Conservation (phyloP, 1,140 invertebrate species). For the Drosophila setifemur region DNA sequence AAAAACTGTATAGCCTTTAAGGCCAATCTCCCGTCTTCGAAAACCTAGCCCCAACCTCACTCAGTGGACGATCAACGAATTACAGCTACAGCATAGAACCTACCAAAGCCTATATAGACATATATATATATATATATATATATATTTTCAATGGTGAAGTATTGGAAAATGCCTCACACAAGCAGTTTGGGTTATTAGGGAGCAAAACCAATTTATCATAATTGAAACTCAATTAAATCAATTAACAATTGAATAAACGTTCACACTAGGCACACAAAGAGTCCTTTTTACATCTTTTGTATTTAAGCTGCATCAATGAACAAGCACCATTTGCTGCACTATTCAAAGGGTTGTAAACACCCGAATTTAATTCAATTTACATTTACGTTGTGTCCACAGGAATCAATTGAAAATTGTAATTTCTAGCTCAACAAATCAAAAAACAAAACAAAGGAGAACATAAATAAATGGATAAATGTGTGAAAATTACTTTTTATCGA, state of each 20-base stretch:
- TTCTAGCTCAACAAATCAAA: constrained; percentile 31
- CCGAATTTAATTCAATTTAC: constrained; percentile 22
- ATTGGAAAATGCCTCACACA: constrained; percentile 9
- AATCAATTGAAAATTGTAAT: constrained; percentile 56
- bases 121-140: constrained; percentile 2
- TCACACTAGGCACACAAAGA: constrained; percentile 22
- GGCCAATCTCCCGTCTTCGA: constrained; percentile 17
- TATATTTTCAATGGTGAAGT: constrained; percentile 40
- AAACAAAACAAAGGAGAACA: constrained; percentile 1
- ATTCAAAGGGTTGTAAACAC: not conserved
- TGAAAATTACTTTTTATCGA: constrained; percentile 56
- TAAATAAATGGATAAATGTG: constrained; percentile 57
- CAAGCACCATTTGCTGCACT: constrained; percentile 31
- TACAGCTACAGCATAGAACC: constrained; percentile 22
- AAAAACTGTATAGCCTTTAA: constrained; percentile 27
- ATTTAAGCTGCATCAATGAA: constrained; percentile 38
- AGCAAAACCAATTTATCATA: constrained; percentile 38
- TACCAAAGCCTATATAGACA: constrained; percentile 8
- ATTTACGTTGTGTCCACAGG: constrained; percentile 23
- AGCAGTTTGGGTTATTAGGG: constrained; percentile 58
- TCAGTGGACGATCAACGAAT: constrained; percentile 38
- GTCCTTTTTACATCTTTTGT: constrained; percentile 10
- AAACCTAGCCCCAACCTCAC: constrained; percentile 12
- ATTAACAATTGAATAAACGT: constrained; percentile 34
- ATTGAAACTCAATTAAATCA: constrained; percentile 34